Conservation (phyloP, 1,140 invertebrate species). For the Saxidomus purpurata region DNA sequence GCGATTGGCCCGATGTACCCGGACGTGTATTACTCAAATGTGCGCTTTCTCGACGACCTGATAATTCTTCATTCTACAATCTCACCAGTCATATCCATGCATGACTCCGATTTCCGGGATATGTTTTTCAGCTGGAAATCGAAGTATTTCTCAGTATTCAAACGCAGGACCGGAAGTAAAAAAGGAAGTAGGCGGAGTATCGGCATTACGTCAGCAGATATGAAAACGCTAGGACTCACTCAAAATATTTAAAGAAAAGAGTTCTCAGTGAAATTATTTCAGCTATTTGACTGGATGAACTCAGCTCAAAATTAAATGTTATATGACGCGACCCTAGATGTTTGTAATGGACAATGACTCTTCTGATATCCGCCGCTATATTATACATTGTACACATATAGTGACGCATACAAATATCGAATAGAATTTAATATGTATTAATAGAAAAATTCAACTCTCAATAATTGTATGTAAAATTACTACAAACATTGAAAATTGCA, state of each 20-base stretch:
- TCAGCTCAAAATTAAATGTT: too few relatives aligned
- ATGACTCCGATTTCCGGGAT: conserved; percentile 44
- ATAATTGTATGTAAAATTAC: too few relatives aligned
- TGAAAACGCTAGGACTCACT: conserved; percentile 13
- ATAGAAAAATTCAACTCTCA: too few relatives aligned
- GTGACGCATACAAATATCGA: too few relatives aligned
- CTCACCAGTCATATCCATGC: conserved; percentile 29
- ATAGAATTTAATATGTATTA: too few relatives aligned
- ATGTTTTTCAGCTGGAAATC: background rate
- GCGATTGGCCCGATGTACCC: conserved; percentile 21
- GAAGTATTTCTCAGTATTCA: background rate
- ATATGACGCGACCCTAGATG: too few relatives aligned
- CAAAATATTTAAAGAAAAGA: background rate
- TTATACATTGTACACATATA: too few relatives aligned
- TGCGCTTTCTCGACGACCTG: conserved; percentile 9
- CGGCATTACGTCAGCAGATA: conserved; percentile 36
- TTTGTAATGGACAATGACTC: too few relatives aligned
- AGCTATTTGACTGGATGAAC: too few relatives aligned
- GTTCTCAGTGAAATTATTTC: too few relatives aligned
- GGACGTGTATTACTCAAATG: conserved; percentile 10
- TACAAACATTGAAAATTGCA: too few relatives aligned
- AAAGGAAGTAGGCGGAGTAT: conserved; percentile 32
- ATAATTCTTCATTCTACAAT: background rate
- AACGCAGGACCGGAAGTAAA: background rate
- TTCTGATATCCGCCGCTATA: too few relatives aligned